A percentile compares a stretch with the other conserved stretches of the same genome.
Conservation (phyloP, 2,888 invertebrate species). For the Acleris literana region DNA sequence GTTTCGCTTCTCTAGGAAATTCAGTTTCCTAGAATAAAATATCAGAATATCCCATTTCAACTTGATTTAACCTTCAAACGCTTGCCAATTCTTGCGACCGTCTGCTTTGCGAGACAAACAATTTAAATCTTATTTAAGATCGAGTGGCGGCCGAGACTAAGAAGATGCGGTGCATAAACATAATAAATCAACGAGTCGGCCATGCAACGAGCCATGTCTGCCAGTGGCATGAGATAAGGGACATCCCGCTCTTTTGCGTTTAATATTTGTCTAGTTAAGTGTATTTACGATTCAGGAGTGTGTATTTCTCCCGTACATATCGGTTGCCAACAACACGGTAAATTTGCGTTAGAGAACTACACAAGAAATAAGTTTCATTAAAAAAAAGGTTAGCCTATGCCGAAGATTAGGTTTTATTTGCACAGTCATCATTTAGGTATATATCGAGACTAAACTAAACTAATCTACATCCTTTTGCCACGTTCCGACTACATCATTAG, state of each 20-base stretch:
- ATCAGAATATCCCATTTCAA: constrained; percentile 54
- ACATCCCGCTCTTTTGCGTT: constrained; percentile 43
- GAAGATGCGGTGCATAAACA: constrained; percentile 56
- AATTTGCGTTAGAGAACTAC: too few species aligned
- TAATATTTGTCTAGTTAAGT: constrained; percentile 15
- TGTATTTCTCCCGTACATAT: too few species aligned
- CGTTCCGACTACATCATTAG: not conserved
- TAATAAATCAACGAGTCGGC: constrained; percentile 58
- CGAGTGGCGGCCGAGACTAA: constrained; percentile 22
- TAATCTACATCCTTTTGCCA: too few species aligned
- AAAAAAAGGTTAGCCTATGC: too few species aligned
- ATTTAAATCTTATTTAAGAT: constrained; percentile 50
- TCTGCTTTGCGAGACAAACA: constrained; percentile 60
- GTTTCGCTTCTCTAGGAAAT: constrained; percentile 61
- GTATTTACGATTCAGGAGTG: constrained; percentile 10
- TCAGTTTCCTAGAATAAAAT: constrained; percentile 48
- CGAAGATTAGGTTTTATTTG: too few species aligned
- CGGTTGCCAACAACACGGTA: too few species aligned
- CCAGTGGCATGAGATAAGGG: constrained; percentile 13
- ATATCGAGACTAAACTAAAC: too few species aligned
- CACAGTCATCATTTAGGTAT: too few species aligned
- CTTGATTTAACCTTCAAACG: constrained; percentile 73
- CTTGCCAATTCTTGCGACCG: constrained; percentile 57
- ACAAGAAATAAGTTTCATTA: too few species aligned
- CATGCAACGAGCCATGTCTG: constrained; percentile 25